phyloP scores from a whole-genome alignment of 2,888 invertebrate species.

The Athripsodes cinereus region DNA sequence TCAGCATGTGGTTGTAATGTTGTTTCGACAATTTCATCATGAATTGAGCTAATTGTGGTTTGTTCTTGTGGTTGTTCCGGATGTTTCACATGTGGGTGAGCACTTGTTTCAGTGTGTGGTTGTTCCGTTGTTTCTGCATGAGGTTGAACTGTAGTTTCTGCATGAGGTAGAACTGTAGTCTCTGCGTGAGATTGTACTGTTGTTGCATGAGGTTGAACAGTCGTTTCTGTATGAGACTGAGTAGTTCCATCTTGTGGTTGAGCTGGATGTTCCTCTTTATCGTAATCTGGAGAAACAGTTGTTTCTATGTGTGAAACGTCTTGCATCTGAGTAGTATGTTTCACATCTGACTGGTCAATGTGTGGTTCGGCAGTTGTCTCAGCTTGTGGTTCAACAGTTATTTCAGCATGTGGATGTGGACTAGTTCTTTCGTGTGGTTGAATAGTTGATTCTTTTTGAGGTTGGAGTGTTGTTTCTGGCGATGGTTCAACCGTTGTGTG shows the following conservation, averaged over 20 bases:
- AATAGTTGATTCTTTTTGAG: slow-evolving; percentile 5
- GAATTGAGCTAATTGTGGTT: slow-evolving; percentile 3
- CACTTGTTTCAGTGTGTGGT: slow-evolving; percentile 12
- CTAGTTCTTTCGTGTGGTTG: neutral
- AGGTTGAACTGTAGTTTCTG: slow-evolving; percentile 7
- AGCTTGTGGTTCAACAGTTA: neutral
- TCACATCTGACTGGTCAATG: too few species aligned
- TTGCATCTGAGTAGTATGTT: neutral
- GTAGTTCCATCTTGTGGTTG: neutral
- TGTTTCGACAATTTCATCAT: slow-evolving; percentile 2
- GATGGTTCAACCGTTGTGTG: neutral
- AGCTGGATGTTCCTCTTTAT: neutral
- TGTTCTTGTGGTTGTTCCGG: neutral
- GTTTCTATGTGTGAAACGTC: neutral
- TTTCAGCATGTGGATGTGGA: neutral
- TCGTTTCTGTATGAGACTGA: neutral
- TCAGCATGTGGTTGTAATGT: slow-evolving; percentile 14
- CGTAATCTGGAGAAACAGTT: neutral
- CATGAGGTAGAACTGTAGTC: neutral
- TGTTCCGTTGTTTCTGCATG: slow-evolving; percentile 14
- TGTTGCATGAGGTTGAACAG: neutral
- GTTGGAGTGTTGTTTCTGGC: slow-evolving; percentile 10
- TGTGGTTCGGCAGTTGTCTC: neutral
- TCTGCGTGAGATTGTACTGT: neutral
- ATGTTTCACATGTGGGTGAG: slow-evolving; percentile 15